Conservation (phyloP, 2,113 vertebrate genomes). For the Solea solea region DNA sequence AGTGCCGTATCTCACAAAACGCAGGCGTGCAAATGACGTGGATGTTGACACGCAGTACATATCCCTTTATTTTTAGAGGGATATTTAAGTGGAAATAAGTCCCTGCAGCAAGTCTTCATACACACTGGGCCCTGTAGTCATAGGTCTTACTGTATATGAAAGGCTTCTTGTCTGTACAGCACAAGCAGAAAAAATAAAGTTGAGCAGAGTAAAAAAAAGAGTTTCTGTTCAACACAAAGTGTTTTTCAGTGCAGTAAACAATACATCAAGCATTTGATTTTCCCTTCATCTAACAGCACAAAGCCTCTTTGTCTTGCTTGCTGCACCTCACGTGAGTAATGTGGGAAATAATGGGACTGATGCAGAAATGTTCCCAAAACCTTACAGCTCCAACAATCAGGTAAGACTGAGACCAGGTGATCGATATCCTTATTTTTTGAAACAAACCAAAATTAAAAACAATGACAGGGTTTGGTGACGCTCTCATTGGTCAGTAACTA, state of each 20-base stretch:
- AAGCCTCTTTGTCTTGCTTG: neutral
- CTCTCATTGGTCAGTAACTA: too few species aligned
- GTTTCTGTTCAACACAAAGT: too few species aligned
- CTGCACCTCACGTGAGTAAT: neutral
- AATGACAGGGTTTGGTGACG: too few species aligned
- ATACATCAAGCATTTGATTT: neutral
- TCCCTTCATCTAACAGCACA: neutral
- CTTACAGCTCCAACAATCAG: too few species aligned
- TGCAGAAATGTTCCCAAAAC: neutral
- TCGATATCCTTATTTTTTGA: too few species aligned
- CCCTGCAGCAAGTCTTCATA: constrained; percentile 1
- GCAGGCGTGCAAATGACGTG: constrained; percentile 46
- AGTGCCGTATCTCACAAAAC: constrained; percentile 61
- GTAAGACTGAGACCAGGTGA: too few species aligned
- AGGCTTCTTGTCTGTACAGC: neutral
- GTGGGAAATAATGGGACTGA: neutral
- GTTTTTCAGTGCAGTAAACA: too few species aligned
- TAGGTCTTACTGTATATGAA: neutral
- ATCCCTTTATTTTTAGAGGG: constrained; percentile 7
- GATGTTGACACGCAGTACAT: constrained; percentile 5
- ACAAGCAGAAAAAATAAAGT: neutral
- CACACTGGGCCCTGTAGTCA: constrained; percentile 9
- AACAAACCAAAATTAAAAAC: too few species aligned
- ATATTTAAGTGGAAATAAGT: constrained; percentile 5
- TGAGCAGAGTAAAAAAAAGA: neutral